phyloP scores from a whole-genome alignment of 2,888 invertebrate species.

The Deroplatys truncata region DNA sequence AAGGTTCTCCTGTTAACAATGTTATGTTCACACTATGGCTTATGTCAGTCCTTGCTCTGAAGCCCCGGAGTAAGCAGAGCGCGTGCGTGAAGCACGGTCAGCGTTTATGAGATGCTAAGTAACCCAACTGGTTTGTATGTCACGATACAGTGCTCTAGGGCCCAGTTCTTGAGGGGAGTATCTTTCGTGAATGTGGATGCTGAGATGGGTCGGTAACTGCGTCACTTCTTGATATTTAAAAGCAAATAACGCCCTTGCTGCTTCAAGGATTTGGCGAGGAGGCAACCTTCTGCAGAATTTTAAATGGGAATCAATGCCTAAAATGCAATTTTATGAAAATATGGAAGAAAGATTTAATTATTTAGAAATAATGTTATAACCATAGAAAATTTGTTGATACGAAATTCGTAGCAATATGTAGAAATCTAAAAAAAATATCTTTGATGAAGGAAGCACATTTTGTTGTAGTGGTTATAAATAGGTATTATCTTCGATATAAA shows the following conservation, averaged over 20 bases:
- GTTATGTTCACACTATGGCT: neutral
- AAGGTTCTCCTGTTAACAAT: neutral
- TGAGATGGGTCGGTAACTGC: neutral
- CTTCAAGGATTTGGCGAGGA: neutral
- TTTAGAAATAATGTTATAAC: too few species aligned
- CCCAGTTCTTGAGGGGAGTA: neutral
- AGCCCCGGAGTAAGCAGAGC: neutral
- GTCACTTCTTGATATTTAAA: neutral
- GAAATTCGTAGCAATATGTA: too few species aligned
- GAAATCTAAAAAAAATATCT: too few species aligned
- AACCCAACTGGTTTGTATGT: neutral
- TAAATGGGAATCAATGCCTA: neutral
- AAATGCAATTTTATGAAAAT: too few species aligned
- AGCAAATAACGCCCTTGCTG: neutral
- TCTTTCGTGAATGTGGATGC: neutral
- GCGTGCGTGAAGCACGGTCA: neutral
- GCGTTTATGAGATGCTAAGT: neutral
- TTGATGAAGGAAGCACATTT: too few species aligned
- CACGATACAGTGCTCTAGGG: neutral
- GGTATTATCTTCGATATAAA: too few species aligned
- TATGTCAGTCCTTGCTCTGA: neutral
- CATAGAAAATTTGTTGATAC: too few species aligned
- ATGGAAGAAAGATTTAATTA: too few species aligned
- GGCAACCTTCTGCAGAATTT: neutral
- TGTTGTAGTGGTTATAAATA: too few species aligned